Evolutionary conservation across 2,888 invertebrate genomes (phyloP).

Genomic region (Melangyna quadrimaculata): DNA sequence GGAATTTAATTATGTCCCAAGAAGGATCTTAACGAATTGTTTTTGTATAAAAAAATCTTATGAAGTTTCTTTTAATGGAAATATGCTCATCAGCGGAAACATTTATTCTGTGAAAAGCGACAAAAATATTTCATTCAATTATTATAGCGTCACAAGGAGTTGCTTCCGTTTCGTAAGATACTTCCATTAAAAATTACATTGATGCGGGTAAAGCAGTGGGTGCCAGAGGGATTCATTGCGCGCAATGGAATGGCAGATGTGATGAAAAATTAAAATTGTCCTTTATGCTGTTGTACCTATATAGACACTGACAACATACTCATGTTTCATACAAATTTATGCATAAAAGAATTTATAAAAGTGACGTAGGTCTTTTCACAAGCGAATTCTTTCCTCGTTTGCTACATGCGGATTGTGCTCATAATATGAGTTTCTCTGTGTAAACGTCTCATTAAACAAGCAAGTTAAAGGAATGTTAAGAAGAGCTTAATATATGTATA

Average conservation of each 20-base stretch:
- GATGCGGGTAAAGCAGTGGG: slow-evolving; percentile 4
- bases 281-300: slow-evolving; percentile 22
- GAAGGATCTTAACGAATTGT: neutral
- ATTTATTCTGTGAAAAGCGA: slow-evolving; percentile 43
- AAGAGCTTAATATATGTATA: slow-evolving; percentile 3
- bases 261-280: slow-evolving; percentile 54
- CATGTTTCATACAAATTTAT: neutral
- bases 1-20: slow-evolving; percentile 16
- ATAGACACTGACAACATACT: no score
- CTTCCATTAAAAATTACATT: slow-evolving; percentile 51
- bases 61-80: slow-evolving; percentile 41
- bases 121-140: slow-evolving; percentile 64
- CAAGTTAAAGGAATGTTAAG: slow-evolving; percentile 37
- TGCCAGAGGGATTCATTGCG: neutral
- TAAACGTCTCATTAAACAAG: slow-evolving; percentile 63
- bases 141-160: slow-evolving; percentile 48
- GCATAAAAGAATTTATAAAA: neutral
- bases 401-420: slow-evolving; percentile 40
- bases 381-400: slow-evolving; percentile 46
- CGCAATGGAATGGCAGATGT: slow-evolving; percentile 30
- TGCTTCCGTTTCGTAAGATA: slow-evolving; percentile 47
- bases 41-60: slow-evolving; percentile 20
- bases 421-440: slow-evolving; percentile 37
- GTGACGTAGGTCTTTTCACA: slow-evolving; percentile 43
- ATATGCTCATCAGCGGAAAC: slow-evolving; percentile 39